Conservation (phyloP, 2,797 vertebrate species). For the Xyrichtys novacula region DNA sequence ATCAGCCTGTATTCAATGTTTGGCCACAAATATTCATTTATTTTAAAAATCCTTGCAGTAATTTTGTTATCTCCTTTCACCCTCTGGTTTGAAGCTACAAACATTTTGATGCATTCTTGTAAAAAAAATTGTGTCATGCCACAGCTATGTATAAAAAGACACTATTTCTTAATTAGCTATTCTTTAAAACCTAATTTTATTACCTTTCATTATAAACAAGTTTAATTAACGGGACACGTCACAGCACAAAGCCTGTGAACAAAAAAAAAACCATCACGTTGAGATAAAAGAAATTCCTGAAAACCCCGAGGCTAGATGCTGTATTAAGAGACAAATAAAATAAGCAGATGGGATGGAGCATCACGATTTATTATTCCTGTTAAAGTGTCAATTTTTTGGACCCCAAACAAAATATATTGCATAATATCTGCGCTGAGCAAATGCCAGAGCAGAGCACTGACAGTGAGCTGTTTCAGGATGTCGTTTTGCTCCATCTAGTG, state of each 20-base stretch:
- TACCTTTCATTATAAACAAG: background rate
- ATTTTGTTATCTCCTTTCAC: background rate
- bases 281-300: background rate
- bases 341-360: conserved; percentile 34
- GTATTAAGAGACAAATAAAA: conserved; percentile 16
- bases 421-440: conserved; percentile 33
- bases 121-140: background rate
- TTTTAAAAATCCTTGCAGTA: background rate
- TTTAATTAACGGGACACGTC: background rate
- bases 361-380: conserved; percentile 33
- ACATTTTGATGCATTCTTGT: background rate
- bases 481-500: conserved; percentile 72
- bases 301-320: conserved; percentile 2
- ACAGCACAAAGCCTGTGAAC: background rate
- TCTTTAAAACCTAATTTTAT: background rate
- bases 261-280: background rate
- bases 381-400: conserved; percentile 46
- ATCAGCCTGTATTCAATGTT: background rate
- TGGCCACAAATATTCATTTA: background rate
- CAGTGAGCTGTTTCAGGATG: conserved; percentile 29
- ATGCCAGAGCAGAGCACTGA: background rate
- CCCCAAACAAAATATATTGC: conserved; percentile 33
- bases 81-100: background rate
- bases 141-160: background rate
- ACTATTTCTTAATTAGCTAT: background rate